Percentiles rank a stretch among this genome's conserved stretches.
Conservation (phyloP, 2,113 vertebrate genomes). For the Malurus alboscapulatus region DNA sequence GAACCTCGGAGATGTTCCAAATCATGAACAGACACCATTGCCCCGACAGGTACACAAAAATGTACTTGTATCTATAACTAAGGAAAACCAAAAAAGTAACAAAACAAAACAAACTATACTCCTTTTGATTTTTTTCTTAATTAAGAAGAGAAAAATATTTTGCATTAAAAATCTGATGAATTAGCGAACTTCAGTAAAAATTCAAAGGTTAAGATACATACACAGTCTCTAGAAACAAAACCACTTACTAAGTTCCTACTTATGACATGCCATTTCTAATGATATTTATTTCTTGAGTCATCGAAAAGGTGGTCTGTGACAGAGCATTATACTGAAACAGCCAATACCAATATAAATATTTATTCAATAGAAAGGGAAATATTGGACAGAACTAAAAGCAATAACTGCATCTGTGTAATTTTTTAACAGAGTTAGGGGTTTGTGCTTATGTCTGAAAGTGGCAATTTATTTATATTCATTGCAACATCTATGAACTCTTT, state of each 20-base stretch:
- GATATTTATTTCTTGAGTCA: background rate
- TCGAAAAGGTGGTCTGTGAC: background rate
- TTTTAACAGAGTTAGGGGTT: background rate
- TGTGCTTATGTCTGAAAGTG: background rate
- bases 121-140: background rate
- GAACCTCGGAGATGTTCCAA: background rate
- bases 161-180: rapidly evolving
- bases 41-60: background rate
- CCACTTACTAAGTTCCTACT: background rate
- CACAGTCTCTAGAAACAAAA: background rate
- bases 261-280: background rate
- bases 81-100: background rate
- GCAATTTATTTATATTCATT: background rate
- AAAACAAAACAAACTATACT: background rate
- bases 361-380: background rate
- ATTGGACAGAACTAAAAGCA: background rate
- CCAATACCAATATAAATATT: background rate
- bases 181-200: background rate
- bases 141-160: background rate
- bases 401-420: background rate
- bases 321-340: background rate
- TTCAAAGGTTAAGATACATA: background rate
- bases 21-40: background rate
- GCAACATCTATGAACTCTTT: background rate
- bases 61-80: background rate